These are phyloP conservation scores for Cossypha caffra DNA, from an alignment of 2,797 vertebrate species.

Conservation along the genomic window DNA sequence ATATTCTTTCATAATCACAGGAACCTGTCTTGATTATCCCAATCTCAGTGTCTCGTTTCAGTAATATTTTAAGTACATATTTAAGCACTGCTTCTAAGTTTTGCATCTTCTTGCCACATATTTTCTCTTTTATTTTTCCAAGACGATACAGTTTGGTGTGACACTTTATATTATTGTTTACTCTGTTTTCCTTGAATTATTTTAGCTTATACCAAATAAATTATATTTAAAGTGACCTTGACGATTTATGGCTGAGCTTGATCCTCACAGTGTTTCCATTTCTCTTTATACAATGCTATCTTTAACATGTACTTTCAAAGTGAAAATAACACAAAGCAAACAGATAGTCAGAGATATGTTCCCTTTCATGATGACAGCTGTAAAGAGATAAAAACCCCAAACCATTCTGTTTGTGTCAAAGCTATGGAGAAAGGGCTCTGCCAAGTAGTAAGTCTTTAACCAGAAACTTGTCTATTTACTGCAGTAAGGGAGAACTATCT, in stretches of 20 bases:
- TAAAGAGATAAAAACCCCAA: neutral
- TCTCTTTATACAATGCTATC: neutral
- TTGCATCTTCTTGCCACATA: neutral
- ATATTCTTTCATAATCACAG: neutral
- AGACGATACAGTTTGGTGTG: neutral
- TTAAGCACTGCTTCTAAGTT: neutral
- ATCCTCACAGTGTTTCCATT: neutral
- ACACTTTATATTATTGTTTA: neutral
- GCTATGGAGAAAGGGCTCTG: neutral
- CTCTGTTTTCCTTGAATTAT: neutral
- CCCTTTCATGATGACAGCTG: neutral
- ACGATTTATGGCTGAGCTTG: neutral
- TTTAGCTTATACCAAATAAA: neutral
- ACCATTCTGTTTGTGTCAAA: neutral
- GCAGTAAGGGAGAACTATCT: neutral
- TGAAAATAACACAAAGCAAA: constrained; percentile 5
- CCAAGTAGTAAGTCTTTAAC: neutral
- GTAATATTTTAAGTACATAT: neutral
- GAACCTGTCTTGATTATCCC: neutral
- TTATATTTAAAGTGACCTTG: neutral
- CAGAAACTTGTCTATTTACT: neutral
- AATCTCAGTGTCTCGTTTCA: neutral
- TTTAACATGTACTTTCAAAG: neutral
- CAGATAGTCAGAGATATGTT: neutral
- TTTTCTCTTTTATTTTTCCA: neutral